A percentile compares a stretch with the other conserved stretches of the same genome.
These are phyloP conservation scores for Cancer borealis DNA, from an alignment of 2,888 invertebrate genomes.

Conservation along the genomic window DNA sequence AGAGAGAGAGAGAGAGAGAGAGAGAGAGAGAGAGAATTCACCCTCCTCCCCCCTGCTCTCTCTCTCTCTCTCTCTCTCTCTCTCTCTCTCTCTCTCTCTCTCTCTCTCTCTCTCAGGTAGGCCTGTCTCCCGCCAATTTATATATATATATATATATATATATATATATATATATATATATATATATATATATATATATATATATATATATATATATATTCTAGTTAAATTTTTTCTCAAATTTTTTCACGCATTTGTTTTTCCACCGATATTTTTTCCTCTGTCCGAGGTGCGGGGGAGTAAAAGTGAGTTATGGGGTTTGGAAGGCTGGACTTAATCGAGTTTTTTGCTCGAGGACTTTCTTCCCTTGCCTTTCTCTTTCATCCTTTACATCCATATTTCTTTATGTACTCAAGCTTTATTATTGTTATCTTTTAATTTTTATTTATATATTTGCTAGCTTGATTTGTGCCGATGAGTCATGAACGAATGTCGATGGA, in stretches of 20 bases:
- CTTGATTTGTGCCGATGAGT: neutral
- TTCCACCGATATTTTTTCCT: neutral
- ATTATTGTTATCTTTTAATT: neutral
- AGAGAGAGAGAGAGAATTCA: constrained; percentile 27
- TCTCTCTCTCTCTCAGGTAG: constrained; percentile 23
- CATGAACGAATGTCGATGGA: neutral
- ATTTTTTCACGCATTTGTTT: constrained; percentile 1
- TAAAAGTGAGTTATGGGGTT: constrained; percentile 25
- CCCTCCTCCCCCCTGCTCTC: neutral
- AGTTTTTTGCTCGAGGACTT: neutral
- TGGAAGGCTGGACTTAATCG: neutral
- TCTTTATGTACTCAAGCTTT: neutral
- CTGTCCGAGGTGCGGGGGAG: neutral
- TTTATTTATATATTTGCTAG: neutral
- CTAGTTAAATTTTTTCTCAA: neutral
- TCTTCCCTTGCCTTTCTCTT: constrained; percentile 1
- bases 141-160: neutral
- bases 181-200: neutral
- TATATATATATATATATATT: neutral
- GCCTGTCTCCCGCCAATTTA: constrained; percentile 5
- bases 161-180: neutral
- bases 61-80: constrained; percentile 27
- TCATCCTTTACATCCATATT: neutral
- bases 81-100: constrained; percentile 43
- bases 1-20: constrained; percentile 44